Evolutionary conservation across 1,140 invertebrate species (phyloP), one percentile per base, ranked within the genome.

Genomic region (Platyscapa corneri): DNA sequence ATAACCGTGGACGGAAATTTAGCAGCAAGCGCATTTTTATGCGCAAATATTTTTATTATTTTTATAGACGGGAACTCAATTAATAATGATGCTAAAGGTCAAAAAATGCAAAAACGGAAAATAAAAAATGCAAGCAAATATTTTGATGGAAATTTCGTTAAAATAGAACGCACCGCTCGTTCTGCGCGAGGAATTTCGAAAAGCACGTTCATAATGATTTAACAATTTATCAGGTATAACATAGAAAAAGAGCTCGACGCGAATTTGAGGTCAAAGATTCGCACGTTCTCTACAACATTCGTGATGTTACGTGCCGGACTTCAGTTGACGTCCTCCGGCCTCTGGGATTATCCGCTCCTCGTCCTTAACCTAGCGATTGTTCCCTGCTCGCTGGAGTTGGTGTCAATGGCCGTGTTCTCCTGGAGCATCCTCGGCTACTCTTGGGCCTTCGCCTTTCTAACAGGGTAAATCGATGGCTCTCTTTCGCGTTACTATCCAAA

Each of bases 221-320:
- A 46, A 46, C 5, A 7, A 46, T 34, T 77, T 39, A 20, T 27
- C 67, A 86, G 85, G 80, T 93, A 92, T 84, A 82, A 93, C 39
- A 91, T 93, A 37, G 84, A 88, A n/a, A 89, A 89, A 3, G 84
- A 89, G 49, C 89, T 93, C 64, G 90, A 90, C 0, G 14, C 65
- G 0, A 34, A 12, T 10, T 74, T 86, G 1, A 89, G 86, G 0
- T 53, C 87, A 0, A 93, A 92, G 82, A 92, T 93, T 53, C 89
- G 92, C 10, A 90, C 88, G 0, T 91, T 93, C 65, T 91, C 92
- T 67, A 18, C 91, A 34, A 90, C 92, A 8, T 93, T 93, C 65
- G 88, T 93, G 18, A 90, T 90, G 86, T 87, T 93, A 64, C 89
- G 92, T 49, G 90, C 90, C 8, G 93, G 92, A 1, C 87, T 93